phyloP scores from a whole-genome alignment of 1,140 invertebrate species.

The Zaprionus africanus region DNA sequence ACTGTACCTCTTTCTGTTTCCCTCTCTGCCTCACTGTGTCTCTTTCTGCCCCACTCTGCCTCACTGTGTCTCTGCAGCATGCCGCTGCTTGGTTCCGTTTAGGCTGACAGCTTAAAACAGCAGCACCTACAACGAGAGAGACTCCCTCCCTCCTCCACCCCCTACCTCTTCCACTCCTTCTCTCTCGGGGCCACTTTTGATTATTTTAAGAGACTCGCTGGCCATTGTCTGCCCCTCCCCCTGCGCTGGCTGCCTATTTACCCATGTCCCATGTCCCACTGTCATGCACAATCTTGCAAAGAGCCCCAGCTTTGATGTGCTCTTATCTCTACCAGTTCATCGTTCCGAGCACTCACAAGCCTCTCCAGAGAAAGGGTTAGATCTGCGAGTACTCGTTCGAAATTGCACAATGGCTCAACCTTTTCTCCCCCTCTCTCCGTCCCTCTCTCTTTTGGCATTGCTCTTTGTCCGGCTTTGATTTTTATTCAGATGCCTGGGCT shows the following conservation, averaged over 20 bases:
- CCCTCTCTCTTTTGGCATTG: not conserved
- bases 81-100: constrained; percentile 43
- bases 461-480: constrained; percentile 21
- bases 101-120: constrained; percentile 68
- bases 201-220: constrained; percentile 68
- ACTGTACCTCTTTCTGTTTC: not conserved
- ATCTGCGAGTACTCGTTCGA: constrained; percentile 26
- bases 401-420: constrained; percentile 12
- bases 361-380: constrained; percentile 60
- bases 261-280: constrained; percentile 24
- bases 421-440: not conserved
- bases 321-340: constrained; percentile 68
- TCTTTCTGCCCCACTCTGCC: too few relatives aligned
- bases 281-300: constrained; percentile 56
- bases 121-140: constrained; percentile 23
- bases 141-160: not conserved
- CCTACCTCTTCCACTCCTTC: constrained; percentile 11
- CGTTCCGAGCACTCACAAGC: constrained; percentile 39
- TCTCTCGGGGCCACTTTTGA: constrained; percentile 61
- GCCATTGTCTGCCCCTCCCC: constrained; percentile 63
- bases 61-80: not conserved
- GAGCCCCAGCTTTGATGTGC: constrained; percentile 65
- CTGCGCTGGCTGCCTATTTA: constrained; percentile 21
- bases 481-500: constrained; percentile 3
- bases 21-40: constrained; percentile 9